phyloP scores from a whole-genome alignment of 2,888 invertebrate genomes.

The Julus scandinavius region DNA sequence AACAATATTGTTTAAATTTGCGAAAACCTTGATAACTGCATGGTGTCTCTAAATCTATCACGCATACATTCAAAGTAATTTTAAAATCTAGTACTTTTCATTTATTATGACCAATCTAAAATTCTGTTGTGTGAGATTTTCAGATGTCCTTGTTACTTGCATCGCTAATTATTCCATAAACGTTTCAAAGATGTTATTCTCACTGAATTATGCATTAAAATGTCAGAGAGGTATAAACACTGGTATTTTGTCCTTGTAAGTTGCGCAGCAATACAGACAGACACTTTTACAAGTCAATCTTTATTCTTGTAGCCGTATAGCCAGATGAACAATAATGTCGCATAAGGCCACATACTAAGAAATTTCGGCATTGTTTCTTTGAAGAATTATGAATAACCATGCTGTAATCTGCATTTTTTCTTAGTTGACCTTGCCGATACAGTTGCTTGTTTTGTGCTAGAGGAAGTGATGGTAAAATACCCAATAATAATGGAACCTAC shows the following conservation, averaged over 20 bases:
- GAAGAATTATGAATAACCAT: background rate
- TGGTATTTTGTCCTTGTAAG: background rate
- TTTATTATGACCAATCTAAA: too few relatives aligned
- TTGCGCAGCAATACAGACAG: background rate
- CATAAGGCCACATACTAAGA: background rate
- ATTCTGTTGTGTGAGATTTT: background rate
- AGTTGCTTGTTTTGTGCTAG: conserved; percentile 11
- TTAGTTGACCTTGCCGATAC: conserved; percentile 37
- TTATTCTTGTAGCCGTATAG: background rate
- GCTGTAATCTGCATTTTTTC: background rate
- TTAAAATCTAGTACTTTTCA: too few relatives aligned
- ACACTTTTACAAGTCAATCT: too few relatives aligned
- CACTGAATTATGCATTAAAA: background rate
- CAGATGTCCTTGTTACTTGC: background rate
- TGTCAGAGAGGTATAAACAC: background rate
- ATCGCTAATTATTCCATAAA: background rate
- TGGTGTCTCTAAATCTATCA: too few relatives aligned
- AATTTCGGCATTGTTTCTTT: background rate
- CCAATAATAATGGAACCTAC: conserved; percentile 49
- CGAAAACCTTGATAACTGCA: too few relatives aligned
- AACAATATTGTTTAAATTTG: too few relatives aligned
- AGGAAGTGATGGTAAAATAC: conserved; percentile 39
- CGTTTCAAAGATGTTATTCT: background rate
- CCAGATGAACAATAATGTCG: background rate
- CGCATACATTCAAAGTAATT: too few relatives aligned